Base-by-base conservation (phyloP, 2,113 vertebrate genomes). In the Mus spicilegus region DNA sequence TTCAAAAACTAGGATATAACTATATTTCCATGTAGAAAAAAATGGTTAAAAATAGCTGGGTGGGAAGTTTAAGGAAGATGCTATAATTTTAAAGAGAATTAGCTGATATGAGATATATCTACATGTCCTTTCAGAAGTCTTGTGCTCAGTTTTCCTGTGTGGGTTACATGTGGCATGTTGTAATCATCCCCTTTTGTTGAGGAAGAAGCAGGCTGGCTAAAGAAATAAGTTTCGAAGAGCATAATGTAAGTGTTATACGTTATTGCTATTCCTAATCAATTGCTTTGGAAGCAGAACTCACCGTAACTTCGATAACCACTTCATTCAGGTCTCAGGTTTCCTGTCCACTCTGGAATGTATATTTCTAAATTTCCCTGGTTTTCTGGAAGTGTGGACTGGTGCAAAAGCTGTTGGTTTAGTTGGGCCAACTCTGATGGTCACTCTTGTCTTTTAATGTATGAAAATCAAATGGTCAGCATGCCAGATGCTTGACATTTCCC, bases 401-500 rank as follows among this genome's bases (percentile, higher is more conserved):
- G 17, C 6, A n/a, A 19, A 92, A 67, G 24, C 33, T 56, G 4
- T 77, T 93, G 89, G 33, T 63, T 94, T 75, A 93, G 61, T 75
- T 92, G 28, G 28, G 28, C 69, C 87, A 94, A 86, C 42, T 46
- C 8, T 88, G 56, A 39, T 80, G 63, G 75, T 90, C 75, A 61
- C 42, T 95, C 70, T 88, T 77, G 86, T 89, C 70, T 92, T 96
- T 92, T 84, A 89, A 91, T 92, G 81, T 97, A 97, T 96, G 91
- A 95, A 98, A 98, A 98, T 95, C 96, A 98, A 98, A 96, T 86
- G 96, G 46, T 96, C 95, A 97, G 96, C 96, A 96, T 89, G 58
- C 95, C 95, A 97, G 89, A 97, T 0, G 12, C 86, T 93, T 97
- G 92, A 94, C 95, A 97, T 98, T 97, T 98, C 92, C 97, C 98